Percentiles rank a stretch among this genome's conserved stretches.
phyloP scores from a whole-genome alignment of 92 coral and sea anemone species.

The Zoanthus gigantus region DNA sequence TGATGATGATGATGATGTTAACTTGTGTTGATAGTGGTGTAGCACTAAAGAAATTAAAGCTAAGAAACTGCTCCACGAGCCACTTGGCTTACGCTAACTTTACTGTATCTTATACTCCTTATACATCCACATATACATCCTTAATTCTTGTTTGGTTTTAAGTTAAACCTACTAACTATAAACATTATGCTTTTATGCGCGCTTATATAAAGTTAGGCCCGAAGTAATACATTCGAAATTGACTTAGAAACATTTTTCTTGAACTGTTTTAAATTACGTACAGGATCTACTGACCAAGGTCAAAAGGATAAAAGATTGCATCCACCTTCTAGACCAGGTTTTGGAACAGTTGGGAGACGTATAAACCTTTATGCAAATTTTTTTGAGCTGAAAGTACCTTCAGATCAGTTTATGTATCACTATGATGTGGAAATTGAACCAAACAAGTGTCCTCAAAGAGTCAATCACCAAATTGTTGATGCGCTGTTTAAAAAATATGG shows the following conservation, averaged over 20 bases:
- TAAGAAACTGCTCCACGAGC: no score
- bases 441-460: conserved; percentile 55
- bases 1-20: no score
- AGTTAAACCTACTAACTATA: no score
- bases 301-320: background rate
- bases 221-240: no score
- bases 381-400: conserved; percentile 60
- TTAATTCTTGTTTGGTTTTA: no score
- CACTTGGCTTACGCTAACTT: conserved; percentile 1
- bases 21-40: no score
- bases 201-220: no score
- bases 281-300: background rate
- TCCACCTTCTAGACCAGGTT: conserved; percentile 80
- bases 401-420: conserved; percentile 68
- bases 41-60: no score
- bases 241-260: no score
- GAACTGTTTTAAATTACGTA: background rate
- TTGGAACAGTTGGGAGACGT: conserved; percentile 74
- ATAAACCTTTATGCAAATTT: conserved; percentile 78
- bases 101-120: no score
- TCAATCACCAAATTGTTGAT: conserved; percentile 75
- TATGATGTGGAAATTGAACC: conserved; percentile 83
- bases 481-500: conserved; percentile 50
- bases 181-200: no score
- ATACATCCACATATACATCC: no score